Base-by-base conservation (phyloP, 2,797 vertebrate species). In the Acropternis orthonyx region DNA sequence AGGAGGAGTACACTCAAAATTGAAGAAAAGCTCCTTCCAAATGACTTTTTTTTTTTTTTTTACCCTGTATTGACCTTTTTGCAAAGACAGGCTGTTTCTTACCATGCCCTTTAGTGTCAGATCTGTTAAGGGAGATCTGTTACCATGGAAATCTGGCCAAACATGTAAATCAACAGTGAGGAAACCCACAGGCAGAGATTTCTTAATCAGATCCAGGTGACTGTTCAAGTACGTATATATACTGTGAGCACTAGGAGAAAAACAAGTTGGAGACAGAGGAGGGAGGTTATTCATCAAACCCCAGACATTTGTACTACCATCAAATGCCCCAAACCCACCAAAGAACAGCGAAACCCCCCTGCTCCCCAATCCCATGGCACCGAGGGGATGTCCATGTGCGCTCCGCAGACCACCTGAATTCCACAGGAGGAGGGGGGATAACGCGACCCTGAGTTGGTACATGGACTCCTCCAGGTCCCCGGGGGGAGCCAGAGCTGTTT, bases 61-160 rank as follows among this genome's bases (percentile, higher is more conserved):
- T 92, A 80, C 95, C 93, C 93, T 56, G 39, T 91, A 93, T 96
- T 97, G 85, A 97, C 96, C 95, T 95, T 94, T 62, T 59, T 94
- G 96, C 95, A 97, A 95, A 94, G 89, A 96, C 93, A 95, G 83
- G 82, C 91, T 97, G 94, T 98, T 97, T 89, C 98, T 98, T 98
- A 99, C 99, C 99, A 98, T 99, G 97, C 99, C 99, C 97, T 99
- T 99, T 80, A 99, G 97, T 88, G 98, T 98, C 91, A 98, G 98
- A 98, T 99, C 99, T 48, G 99, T 98, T 97, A 99, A 98, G 65
- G 99, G 99, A 72, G 99, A 99, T 95, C 99, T 97, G 98, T 99
- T 99, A 74, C 99, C 99, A 86, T 99, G 99, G 97, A 99, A 99
- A 98, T 99, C 99, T 14, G 99, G 99, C 99, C 99, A 99, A 97